Conservation (phyloP, 2,113 vertebrate genomes). For the Hepsetus odoe region DNA sequence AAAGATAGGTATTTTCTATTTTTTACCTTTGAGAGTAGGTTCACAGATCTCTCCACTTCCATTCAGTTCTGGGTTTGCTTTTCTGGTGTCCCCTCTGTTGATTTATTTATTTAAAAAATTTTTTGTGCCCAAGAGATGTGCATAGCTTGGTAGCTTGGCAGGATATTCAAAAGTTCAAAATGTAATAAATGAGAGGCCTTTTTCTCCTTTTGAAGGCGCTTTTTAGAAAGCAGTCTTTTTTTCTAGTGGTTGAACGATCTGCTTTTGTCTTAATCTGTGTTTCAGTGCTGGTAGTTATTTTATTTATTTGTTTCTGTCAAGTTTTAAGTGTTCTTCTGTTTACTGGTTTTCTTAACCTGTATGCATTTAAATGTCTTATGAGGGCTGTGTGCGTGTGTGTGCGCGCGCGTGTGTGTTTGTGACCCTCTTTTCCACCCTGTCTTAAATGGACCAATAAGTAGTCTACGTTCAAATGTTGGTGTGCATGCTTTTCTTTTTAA, state of each 20-base stretch:
- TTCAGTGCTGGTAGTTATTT: neutral
- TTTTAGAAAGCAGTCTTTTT: neutral
- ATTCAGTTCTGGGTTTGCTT: neutral
- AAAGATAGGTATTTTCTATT: neutral
- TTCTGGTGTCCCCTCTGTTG: constrained; percentile 20
- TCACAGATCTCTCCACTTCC: neutral
- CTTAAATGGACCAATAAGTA: constrained; percentile 46
- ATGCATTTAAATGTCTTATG: neutral
- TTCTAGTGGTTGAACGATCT: constrained; percentile 2
- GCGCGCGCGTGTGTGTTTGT: neutral
- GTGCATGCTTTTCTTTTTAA: constrained; percentile 40
- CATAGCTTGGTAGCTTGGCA: neutral
- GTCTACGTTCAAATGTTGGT: constrained; percentile 15
- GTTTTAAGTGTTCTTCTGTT: neutral
- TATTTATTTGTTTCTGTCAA: neutral
- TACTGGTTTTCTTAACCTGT: neutral
- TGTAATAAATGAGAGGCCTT: neutral
- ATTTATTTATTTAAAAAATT: too few relatives aligned
- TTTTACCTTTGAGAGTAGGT: neutral
- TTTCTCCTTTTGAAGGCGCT: neutral
- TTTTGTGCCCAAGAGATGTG: neutral
- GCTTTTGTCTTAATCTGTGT: neutral
- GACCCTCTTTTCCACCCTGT: neutral
- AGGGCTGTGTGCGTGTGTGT: neutral
- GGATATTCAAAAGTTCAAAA: constrained; percentile 22